phyloP scores from a whole-genome alignment of 1,140 invertebrate genomes.

The Zaprionus gabonicus region DNA sequence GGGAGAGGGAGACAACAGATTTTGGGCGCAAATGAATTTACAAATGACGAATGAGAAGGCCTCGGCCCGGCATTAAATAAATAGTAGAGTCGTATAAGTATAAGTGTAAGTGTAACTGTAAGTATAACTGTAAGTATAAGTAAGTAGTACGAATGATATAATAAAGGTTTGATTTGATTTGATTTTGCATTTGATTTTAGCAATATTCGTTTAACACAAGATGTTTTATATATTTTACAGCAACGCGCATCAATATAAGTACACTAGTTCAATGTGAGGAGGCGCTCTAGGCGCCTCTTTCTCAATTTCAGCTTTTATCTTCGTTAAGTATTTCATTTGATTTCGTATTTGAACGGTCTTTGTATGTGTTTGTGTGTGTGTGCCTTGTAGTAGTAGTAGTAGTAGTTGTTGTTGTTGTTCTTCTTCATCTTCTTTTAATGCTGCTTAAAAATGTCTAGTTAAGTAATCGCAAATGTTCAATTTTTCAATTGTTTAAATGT shows the following conservation, averaged over 20 bases:
- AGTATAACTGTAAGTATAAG: slow-evolving; percentile 43
- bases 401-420: slow-evolving; percentile 14
- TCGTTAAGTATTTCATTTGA: slow-evolving; percentile 39
- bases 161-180: slow-evolving; percentile 21
- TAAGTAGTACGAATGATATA: slow-evolving; percentile 58
- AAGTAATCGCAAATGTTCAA: slow-evolving; percentile 74
- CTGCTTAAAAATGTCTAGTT: slow-evolving; percentile 70
- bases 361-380: slow-evolving; percentile 45
- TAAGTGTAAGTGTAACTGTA: slow-evolving; percentile 9
- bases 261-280: slow-evolving; percentile 71
- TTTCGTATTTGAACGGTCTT: slow-evolving; percentile 31
- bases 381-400: slow-evolving; percentile 34
- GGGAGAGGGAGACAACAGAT: slow-evolving; percentile 1
- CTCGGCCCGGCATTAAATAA: slow-evolving; percentile 43
- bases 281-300: slow-evolving; percentile 36
- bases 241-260: slow-evolving; percentile 76
- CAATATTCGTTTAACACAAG: slow-evolving; percentile 68
- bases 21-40: slow-evolving; percentile 65
- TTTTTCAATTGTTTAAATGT: slow-evolving; percentile 56
- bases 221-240: slow-evolving; percentile 72
- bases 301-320: slow-evolving; percentile 38
- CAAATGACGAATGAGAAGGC: slow-evolving; percentile 62
- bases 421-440: slow-evolving; percentile 42
- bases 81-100: slow-evolving; percentile 40
- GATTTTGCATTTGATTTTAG: slow-evolving; percentile 39